Evolutionary conservation across 2,113 vertebrate genomes (phyloP).

Genomic region (Acrocephalus kingi): DNA sequence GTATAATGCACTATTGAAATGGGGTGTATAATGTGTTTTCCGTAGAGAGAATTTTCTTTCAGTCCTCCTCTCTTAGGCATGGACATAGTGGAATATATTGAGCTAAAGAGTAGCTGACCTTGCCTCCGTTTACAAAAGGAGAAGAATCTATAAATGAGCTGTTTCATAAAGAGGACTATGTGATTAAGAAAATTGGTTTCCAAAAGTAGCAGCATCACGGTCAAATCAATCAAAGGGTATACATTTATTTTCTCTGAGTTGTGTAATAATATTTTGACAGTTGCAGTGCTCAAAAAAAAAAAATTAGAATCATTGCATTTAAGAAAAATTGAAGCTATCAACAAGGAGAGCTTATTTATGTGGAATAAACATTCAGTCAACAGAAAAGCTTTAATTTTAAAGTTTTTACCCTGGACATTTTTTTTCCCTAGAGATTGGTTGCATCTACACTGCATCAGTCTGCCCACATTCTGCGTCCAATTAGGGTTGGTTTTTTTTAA

Average conservation of each 20-base stretch:
- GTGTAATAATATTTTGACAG: conserved; percentile 63
- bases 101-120: conserved; percentile 54
- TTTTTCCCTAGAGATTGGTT: conserved; percentile 5
- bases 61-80: not conserved
- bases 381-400: conserved; percentile 42
- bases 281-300: conserved; percentile 49
- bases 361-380: conserved; percentile 50
- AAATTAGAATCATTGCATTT: conserved; percentile 41
- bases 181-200: conserved; percentile 62
- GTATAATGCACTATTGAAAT: conserved; percentile 15
- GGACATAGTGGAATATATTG: not conserved
- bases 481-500: conserved; percentile 10
- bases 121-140: conserved; percentile 11
- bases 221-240: conserved; percentile 64
- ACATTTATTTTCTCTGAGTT: conserved; percentile 25
- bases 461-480: not conserved
- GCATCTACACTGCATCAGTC: not conserved
- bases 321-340: conserved; percentile 36
- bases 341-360: conserved; percentile 20
- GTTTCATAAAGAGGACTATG: conserved; percentile 48
- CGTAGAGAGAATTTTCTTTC: not conserved
- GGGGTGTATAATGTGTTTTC: conserved; percentile 11
- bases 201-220: conserved; percentile 40
- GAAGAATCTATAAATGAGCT: conserved; percentile 59
- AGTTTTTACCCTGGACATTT: not conserved